A percentile compares a stretch with the other conserved stretches of the same genome.
These are phyloP conservation scores for Sorex araneus DNA, from an alignment of 2,113 vertebrate genomes.

Conservation along the genomic window DNA sequence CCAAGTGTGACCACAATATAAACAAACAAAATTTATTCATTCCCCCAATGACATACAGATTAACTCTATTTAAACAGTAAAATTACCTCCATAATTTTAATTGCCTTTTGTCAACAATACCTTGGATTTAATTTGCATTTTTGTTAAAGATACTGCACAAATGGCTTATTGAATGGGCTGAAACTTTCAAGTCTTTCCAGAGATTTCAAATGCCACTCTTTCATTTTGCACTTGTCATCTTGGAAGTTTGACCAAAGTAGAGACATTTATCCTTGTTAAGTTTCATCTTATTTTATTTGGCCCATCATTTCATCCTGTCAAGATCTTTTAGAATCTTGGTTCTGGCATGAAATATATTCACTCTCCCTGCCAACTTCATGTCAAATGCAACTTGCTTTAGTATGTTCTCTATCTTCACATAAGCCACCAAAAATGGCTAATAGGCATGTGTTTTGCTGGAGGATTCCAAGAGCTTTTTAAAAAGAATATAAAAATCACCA, in stretches of 20 bases:
- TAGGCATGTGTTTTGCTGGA: conserved; percentile 58
- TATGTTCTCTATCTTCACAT: conserved; percentile 53
- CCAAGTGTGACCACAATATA: too few species aligned
- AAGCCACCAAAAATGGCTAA: conserved; percentile 76
- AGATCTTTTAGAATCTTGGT: conserved; percentile 71
- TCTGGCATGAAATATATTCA: conserved; percentile 57
- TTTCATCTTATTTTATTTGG: conserved; percentile 77
- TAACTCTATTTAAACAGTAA: not conserved
- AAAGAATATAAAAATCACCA: conserved; percentile 60
- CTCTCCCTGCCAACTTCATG: conserved; percentile 73
- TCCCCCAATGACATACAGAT: not conserved
- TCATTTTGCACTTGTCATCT: conserved; percentile 40
- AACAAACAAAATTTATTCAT: not conserved
- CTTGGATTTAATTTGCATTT: conserved; percentile 41
- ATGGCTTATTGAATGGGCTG: not conserved
- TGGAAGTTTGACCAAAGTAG: conserved; percentile 66
- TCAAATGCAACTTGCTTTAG: conserved; percentile 69
- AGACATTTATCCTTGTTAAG: conserved; percentile 51
- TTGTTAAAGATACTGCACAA: not conserved
- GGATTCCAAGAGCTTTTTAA: conserved; percentile 54
- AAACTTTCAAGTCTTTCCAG: conserved; percentile 28
- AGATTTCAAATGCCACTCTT: conserved; percentile 43
- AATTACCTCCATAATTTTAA: conserved; percentile 4
- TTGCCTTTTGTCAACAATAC: not conserved
- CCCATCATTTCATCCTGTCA: conserved; percentile 72